Evolutionary conservation across 1,140 invertebrate genomes (phyloP).

Genomic region (Hyles euphorbiae): DNA sequence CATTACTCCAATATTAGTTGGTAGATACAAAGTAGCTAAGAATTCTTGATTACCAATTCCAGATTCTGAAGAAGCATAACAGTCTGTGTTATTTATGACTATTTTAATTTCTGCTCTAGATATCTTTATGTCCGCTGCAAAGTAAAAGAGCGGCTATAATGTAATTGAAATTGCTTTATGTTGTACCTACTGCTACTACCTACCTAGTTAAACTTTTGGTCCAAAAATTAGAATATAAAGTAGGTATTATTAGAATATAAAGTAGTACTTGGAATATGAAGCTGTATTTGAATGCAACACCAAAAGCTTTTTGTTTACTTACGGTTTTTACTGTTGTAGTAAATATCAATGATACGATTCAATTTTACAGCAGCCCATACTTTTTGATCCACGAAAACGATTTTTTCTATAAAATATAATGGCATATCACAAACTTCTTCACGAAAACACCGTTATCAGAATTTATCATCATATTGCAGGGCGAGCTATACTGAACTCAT

Average conservation of each 20-base stretch:
- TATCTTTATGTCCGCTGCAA: constrained; percentile 37
- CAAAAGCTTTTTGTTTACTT: constrained; percentile 11
- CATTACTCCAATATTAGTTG: constrained; percentile 29
- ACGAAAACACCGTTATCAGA: too few relatives aligned
- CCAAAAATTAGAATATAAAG: too few relatives aligned
- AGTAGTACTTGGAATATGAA: neutral
- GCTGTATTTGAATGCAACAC: constrained; percentile 2
- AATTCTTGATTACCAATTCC: constrained; percentile 39
- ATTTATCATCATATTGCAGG: too few relatives aligned
- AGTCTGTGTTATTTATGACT: constrained; percentile 48
- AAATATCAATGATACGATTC: constrained; percentile 50
- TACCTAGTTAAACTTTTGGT: too few relatives aligned
- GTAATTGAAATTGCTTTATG: too few relatives aligned
- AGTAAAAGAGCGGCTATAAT: neutral
- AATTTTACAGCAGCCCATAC: constrained; percentile 34
- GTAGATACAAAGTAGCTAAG: constrained; percentile 35
- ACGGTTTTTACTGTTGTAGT: constrained; percentile 42
- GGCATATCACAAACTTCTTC: constrained; percentile 6
- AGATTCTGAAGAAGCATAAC: constrained; percentile 28
- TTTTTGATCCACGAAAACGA: constrained; percentile 38
- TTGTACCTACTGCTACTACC: too few relatives aligned
- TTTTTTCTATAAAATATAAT: constrained; percentile 26
- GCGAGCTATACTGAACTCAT: too few relatives aligned
- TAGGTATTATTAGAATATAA: constrained; percentile 2
- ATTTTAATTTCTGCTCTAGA: constrained; percentile 44